A percentile compares a stretch with the other conserved stretches of the same genome.
These are phyloP conservation scores for Hemaris fuciformis DNA, from an alignment of 2,888 invertebrate species.

Conservation along the genomic window DNA sequence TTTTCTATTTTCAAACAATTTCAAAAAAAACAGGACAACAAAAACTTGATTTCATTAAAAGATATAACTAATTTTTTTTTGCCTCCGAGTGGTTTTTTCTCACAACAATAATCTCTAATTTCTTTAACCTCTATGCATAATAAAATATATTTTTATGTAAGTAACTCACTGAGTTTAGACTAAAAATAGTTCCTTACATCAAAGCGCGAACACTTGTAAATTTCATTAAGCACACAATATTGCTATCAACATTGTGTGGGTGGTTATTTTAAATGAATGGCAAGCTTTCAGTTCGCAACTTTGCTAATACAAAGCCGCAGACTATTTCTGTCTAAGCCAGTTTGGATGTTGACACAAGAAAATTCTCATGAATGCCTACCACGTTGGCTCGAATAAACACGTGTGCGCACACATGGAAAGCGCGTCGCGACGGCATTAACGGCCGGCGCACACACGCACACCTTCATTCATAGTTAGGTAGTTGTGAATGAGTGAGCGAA, in stretches of 20 bases:
- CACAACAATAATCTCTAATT: too few relatives aligned
- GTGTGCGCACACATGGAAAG: slow-evolving; percentile 51
- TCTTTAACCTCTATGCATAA: background rate
- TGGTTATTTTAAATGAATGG: slow-evolving; percentile 29
- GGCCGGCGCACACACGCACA: slow-evolving; percentile 51
- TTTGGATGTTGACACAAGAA: slow-evolving; percentile 75
- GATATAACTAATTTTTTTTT: too few relatives aligned
- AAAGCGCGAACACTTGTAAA: background rate
- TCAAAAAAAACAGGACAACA: background rate
- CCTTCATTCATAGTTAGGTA: slow-evolving; percentile 60
- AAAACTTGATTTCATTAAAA: background rate
- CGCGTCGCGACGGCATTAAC: slow-evolving; percentile 31
- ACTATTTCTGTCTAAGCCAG: slow-evolving; percentile 71
- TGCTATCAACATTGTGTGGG: slow-evolving; percentile 6
- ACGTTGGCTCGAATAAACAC: slow-evolving; percentile 72
- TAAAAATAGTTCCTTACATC: background rate
- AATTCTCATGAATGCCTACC: slow-evolving; percentile 79
- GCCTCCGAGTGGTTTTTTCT: too few relatives aligned
- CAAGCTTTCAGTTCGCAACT: slow-evolving; percentile 45
- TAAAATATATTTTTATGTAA: background rate
- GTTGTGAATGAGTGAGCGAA: slow-evolving; percentile 62
- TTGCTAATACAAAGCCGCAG: slow-evolving; percentile 69
- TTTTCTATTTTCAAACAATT: background rate
- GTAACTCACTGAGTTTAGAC: background rate
- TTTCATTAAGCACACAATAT: slow-evolving; percentile 19